Evolutionary conservation across 2,888 invertebrate genomes (phyloP), one percentile per base, ranked within the genome.

Genomic region (Adelognathus sp.): DNA sequence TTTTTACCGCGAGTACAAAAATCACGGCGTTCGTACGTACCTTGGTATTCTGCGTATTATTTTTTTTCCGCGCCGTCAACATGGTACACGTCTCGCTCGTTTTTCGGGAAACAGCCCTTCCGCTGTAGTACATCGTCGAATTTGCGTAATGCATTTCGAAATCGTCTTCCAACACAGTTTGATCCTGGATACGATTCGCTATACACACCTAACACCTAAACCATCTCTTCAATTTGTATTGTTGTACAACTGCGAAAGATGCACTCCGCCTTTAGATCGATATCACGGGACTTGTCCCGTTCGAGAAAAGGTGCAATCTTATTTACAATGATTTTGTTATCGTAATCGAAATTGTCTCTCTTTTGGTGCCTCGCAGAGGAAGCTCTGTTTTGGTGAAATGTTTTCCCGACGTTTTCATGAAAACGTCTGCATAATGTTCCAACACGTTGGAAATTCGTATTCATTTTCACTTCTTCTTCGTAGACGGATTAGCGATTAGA

Each of bases 61-160:
- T 21, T 21, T 18, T 46, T 46, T 46, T 46, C 21, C 46, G 18
- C 6, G 46, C n/a, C 46, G 46, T 11, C 46, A 46, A 46, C 46
- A n/a, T n/a, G n/a, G n/a, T n/a, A n/a, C n/a, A n/a, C n/a, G n/a
- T n/a, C n/a, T n/a, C n/a, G n/a, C n/a, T n/a, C n/a, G n/a, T n/a
- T n/a, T n/a, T n/a, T n/a, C n/a, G n/a, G n/a, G 70, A 11, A 70
- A 64, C n/a, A 67, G 14, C 41, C 16, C 1, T 6, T 16, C 14
- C 14, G n/a, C 36, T 70, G 70, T 56, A 61, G 61, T 73, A 64
- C 58, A 64, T 27, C 52, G 39, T 33, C 39, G 27, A 71, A 81
- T 81, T 79, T 75, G 54, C 76, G 75, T 75, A 80, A 81, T 63
- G 73, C 77, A 81, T 75, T 76, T 60, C n/a, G 33, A 72, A 78